A percentile compares a stretch with the other conserved stretches of the same genome.
These are phyloP conservation scores for Tetragonula carbonaria DNA, from an alignment of 2,888 invertebrate genomes.

Conservation along the genomic window DNA sequence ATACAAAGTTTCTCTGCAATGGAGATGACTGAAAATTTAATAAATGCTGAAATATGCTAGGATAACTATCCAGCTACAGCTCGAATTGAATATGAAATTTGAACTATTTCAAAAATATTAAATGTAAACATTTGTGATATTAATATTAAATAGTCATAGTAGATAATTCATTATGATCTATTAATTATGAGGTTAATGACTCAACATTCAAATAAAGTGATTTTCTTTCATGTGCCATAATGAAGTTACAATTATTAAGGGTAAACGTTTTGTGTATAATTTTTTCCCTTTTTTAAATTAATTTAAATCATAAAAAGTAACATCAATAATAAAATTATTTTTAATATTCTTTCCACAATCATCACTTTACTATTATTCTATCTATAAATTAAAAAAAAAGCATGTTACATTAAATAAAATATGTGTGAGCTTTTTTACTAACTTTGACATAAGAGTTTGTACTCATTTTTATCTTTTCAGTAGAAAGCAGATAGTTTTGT, in stretches of 20 bases:
- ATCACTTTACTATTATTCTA: slow-evolving; percentile 4
- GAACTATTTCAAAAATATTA: slow-evolving; percentile 73
- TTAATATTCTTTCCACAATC: slow-evolving; percentile 9
- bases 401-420: slow-evolving; percentile 8
- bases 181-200: slow-evolving; percentile 57
- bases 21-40: slow-evolving; percentile 68
- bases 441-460: slow-evolving; percentile 30
- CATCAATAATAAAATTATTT: slow-evolving; percentile 14
- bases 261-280: slow-evolving; percentile 31
- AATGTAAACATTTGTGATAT: slow-evolving; percentile 82
- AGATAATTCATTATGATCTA: slow-evolving; percentile 64
- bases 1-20: slow-evolving; percentile 64
- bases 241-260: slow-evolving; percentile 61
- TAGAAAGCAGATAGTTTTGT: slow-evolving; percentile 8
- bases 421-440: slow-evolving; percentile 36
- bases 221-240: slow-evolving; percentile 72
- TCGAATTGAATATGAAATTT: slow-evolving; percentile 62
- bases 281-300: slow-evolving; percentile 15
- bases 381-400: background rate
- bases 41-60: slow-evolving; percentile 69
- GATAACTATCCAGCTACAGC: slow-evolving; percentile 62
- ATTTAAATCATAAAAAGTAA: slow-evolving; percentile 6
- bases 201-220: slow-evolving; percentile 59
- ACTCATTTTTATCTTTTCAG: slow-evolving; percentile 19
- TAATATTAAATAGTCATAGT: slow-evolving; percentile 79